Base-by-base conservation (phyloP, 2,797 vertebrate genomes). In the Acanthurus lineatus region DNA sequence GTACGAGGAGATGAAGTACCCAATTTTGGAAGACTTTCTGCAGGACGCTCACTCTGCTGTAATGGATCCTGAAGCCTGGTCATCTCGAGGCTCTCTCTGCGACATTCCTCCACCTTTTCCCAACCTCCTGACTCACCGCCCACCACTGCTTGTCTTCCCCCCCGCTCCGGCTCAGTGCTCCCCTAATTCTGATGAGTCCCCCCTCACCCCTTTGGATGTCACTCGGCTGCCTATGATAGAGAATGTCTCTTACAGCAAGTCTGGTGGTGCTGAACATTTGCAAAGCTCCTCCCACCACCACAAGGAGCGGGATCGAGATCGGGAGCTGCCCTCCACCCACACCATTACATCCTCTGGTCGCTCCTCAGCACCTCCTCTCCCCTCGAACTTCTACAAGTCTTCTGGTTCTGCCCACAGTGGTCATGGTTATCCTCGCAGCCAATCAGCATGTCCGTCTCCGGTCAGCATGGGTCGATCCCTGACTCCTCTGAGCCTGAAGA, bases 1-100 rank as follows among this genome's bases (percentile, higher is more conserved):
- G 49, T 99, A 99, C 0, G 98, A 99, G 87, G 98, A 99, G 91
- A 99, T 99, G 98, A 99, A 98, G 74, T 99, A 97, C 75, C 96
- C 97, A 0, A 93, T 96, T 69, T 1, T 88, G 53, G 97, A 99
- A 61, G 97, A 99, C 54, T 85, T 96, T 57, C 91, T 95, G 73
- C 96, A 96, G 87, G 97, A 98, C 14, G 86, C 95, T 76, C 96
- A 96, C 64, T 92, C 96, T 52, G 92, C 96, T 83, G 95, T 97
- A 85, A 84, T 95, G 77, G 96, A 97, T 8, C 69, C 86, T 11
- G 89, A 91, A 72, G 93, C 76, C 3, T 91, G 90, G 70, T 90
- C 95, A 9, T 94, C 96, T 19, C 96, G 95, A 64, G 96, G 96
- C 60, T 91, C 93, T 0, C 91, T 96, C 65, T 97, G 96, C 81